Evolutionary conservation across 2,797 vertebrate genomes (phyloP).

Genomic region (Mormyrus proboscirostris): DNA sequence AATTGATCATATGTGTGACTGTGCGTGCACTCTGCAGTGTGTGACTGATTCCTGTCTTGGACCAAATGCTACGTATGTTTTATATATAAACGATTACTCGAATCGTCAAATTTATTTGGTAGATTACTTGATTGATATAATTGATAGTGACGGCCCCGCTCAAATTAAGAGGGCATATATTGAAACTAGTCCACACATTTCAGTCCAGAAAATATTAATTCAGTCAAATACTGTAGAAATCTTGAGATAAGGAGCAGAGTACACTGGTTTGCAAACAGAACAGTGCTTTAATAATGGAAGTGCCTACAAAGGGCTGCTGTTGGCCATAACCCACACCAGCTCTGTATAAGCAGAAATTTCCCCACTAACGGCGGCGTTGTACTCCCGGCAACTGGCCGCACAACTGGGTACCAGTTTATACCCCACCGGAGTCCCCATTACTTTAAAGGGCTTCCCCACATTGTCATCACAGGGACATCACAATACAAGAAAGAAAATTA

Average conservation of each 20-base stretch:
- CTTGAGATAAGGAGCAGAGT: background rate
- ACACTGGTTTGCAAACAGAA: background rate
- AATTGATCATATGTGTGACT: background rate
- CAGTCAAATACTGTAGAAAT: background rate
- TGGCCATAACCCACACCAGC: background rate
- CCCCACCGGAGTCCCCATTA: background rate
- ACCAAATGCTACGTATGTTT: background rate
- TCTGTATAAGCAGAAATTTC: background rate
- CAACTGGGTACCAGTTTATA: background rate
- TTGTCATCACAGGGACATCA: no score
- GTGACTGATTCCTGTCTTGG: no score
- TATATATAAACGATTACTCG: background rate
- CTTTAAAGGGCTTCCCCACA: background rate
- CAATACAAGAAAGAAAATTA: no score
- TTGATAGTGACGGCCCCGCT: background rate
- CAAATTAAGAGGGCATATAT: background rate
- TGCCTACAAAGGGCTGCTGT: background rate
- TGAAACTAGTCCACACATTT: background rate
- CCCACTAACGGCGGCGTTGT: background rate
- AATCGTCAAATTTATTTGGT: background rate
- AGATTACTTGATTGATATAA: background rate
- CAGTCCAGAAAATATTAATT: background rate
- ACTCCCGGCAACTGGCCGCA: background rate
- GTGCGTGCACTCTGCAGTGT: no score
- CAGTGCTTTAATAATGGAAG: background rate